Evolutionary conservation across 2,113 vertebrate genomes (phyloP).

Genomic region (Podiceps cristatus): DNA sequence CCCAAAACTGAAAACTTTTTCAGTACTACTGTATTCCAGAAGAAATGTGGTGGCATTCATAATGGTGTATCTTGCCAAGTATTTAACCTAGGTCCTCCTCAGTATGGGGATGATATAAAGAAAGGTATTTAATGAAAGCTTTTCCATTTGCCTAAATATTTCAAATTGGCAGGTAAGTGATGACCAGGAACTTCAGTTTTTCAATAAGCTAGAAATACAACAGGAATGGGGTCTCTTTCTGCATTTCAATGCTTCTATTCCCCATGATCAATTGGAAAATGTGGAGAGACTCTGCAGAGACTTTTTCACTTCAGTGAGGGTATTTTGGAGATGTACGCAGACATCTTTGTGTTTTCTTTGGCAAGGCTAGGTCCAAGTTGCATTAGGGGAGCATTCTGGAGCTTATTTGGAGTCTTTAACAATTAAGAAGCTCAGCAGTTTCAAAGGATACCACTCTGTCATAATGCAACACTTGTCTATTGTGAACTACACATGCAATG

Average conservation of each 20-base stretch:
- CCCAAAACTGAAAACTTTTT: neutral
- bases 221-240: neutral
- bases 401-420: neutral
- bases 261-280: neutral
- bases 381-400: neutral
- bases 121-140: neutral
- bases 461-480: neutral
- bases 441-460: neutral
- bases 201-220: neutral
- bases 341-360: neutral
- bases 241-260: neutral
- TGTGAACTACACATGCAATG: neutral
- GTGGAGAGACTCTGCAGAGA: neutral
- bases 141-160: neutral
- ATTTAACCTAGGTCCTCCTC: neutral
- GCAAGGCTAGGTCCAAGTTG: neutral
- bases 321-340: neutral
- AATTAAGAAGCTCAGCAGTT: neutral
- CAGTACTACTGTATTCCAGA: neutral
- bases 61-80: neutral
- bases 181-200: neutral
- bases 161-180: neutral
- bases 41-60: neutral
- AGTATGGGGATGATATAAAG: rapidly evolving
- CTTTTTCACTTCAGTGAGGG: neutral